Conservation (phyloP, 1,140 invertebrate species). For the Scaptomyza pallida region DNA sequence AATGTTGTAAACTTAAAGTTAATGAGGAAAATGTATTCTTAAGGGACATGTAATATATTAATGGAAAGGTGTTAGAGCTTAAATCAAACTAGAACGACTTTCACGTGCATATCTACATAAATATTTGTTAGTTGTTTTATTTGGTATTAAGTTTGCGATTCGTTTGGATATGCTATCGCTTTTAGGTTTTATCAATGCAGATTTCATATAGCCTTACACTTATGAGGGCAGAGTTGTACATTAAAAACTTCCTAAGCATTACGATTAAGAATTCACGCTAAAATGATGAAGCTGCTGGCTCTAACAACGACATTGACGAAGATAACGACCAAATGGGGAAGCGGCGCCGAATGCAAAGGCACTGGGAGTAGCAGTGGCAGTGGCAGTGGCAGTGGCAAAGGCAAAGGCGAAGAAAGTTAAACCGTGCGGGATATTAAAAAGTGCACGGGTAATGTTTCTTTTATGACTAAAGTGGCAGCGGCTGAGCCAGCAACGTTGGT, state of each 20-base stretch:
- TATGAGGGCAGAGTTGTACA: constrained; percentile 7
- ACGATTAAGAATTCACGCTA: constrained; percentile 68
- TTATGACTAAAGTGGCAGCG: constrained; percentile 77
- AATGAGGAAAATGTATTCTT: too few species aligned
- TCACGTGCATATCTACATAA: too few species aligned
- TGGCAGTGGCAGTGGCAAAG: neutral
- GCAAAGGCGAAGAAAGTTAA: constrained; percentile 49
- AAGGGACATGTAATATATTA: too few species aligned
- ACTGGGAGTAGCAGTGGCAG: neutral
- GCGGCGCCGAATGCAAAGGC: neutral
- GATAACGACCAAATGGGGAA: neutral
- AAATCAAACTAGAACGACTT: too few species aligned
- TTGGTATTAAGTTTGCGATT: too few species aligned
- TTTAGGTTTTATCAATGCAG: too few species aligned
- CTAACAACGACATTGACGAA: constrained; percentile 40
- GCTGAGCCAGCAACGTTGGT: constrained; percentile 12
- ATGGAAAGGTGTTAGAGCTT: too few species aligned
- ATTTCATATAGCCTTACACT: too few species aligned
- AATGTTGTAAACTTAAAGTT: too few species aligned
- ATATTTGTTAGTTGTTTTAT: too few species aligned
- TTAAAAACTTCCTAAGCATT: constrained; percentile 83
- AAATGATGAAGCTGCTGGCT: neutral
- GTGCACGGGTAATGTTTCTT: constrained; percentile 80
- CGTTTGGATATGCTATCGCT: too few species aligned
- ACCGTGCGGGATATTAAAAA: constrained; percentile 83